Conservation (phyloP, 2,113 vertebrate genomes). For the Epinephelus fuscoguttatus region DNA sequence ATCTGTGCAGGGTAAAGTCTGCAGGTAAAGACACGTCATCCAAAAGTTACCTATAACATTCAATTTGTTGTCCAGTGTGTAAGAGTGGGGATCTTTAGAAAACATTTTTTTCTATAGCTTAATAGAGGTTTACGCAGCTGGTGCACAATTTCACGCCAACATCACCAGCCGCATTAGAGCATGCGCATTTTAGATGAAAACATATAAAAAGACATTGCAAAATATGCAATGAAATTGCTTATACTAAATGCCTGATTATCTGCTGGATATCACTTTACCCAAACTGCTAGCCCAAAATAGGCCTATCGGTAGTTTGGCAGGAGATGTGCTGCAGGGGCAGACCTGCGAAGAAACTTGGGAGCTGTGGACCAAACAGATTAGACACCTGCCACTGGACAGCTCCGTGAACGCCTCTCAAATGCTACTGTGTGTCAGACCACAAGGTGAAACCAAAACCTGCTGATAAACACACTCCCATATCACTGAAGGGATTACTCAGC, state of each 20-base stretch:
- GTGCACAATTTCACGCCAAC: not conserved
- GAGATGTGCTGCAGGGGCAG: conserved; percentile 36
- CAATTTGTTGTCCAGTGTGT: not conserved
- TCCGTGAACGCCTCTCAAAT: conserved; percentile 29
- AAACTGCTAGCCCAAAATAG: conserved; percentile 3
- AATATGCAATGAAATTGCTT: not conserved
- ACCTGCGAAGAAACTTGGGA: conserved; percentile 19
- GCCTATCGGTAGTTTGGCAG: conserved; percentile 8
- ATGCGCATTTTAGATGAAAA: not conserved
- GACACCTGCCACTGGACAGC: conserved; percentile 53
- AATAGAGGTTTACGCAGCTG: not conserved
- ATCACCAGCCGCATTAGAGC: not conserved
- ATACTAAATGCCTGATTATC: not conserved
- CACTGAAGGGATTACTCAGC: conserved; percentile 57
- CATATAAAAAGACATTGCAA: not conserved
- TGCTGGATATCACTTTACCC: not conserved
- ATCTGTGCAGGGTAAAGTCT: conserved; percentile 2
- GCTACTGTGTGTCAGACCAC: conserved; percentile 41
- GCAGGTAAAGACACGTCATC: not conserved
- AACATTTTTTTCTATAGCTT: not conserved
- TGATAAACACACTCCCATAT: conserved; percentile 71
- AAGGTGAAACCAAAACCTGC: conserved; percentile 73
- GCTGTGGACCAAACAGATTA: conserved; percentile 43
- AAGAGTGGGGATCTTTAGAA: not conserved
- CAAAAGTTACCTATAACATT: not conserved